A percentile compares a stretch with the other conserved stretches of the same genome.
Evolutionary conservation across 1,140 invertebrate species (phyloP).

Genomic region (Heliconius melpomene): DNA sequence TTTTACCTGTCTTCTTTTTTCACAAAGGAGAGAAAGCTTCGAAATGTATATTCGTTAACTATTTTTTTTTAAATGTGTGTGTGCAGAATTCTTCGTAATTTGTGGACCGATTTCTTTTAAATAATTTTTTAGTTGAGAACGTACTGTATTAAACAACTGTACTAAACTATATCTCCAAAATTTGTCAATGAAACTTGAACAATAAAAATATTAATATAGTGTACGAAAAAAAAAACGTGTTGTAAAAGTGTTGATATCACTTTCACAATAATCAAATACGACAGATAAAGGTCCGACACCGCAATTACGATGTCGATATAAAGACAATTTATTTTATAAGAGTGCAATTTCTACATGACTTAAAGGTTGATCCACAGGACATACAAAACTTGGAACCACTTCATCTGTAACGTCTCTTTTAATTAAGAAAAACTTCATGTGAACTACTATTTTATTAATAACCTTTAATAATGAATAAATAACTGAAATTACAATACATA

Average conservation of each 20-base stretch:
- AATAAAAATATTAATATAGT: neutral
- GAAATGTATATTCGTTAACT: no score
- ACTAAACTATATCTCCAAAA: neutral
- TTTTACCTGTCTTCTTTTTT: no score
- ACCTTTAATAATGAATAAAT: neutral
- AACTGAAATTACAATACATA: neutral
- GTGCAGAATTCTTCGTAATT: no score
- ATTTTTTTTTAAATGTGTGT: no score
- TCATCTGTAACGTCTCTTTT: neutral
- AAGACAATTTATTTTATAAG: neutral
- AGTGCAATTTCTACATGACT: neutral
- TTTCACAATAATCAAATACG: conserved; percentile 13
- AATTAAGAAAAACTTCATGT: neutral
- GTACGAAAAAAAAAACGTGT: neutral
- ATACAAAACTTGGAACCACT: neutral
- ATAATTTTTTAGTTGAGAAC: no score
- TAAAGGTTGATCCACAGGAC: neutral
- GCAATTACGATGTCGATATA: conserved; percentile 3
- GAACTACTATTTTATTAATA: neutral
- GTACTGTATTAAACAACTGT: no score
- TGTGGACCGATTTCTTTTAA: no score
- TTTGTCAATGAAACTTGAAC: neutral
- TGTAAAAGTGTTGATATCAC: neutral
- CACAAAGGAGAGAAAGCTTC: no score
- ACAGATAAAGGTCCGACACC: neutral